Percentiles rank a stretch among this genome's conserved stretches.
Conservation (phyloP, 2,797 vertebrate species). For the Crossoptilon crossoptilon region DNA sequence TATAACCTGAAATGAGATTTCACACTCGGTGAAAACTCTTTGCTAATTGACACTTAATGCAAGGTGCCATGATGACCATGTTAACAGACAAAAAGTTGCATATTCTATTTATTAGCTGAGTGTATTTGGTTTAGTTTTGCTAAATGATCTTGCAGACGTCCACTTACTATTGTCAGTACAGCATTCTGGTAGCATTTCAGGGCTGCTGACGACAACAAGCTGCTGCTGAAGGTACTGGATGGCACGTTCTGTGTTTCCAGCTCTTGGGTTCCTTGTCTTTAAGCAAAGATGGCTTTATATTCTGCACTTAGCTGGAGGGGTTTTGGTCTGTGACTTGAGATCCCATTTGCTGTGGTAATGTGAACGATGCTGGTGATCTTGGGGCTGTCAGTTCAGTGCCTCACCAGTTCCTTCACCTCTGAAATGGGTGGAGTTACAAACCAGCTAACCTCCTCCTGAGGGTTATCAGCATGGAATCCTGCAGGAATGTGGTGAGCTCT, state of each 20-base stretch:
- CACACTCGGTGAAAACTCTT: not conserved
- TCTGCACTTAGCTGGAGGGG: not conserved
- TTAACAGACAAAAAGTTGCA: not conserved
- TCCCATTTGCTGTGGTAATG: fast-evolving
- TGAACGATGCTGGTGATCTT: not conserved
- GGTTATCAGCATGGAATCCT: not conserved
- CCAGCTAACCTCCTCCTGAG: not conserved
- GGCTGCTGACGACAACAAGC: not conserved
- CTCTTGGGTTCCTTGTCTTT: not conserved
- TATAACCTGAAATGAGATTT: not conserved
- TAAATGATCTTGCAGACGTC: not conserved
- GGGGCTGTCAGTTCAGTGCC: not conserved
- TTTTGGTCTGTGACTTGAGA: not conserved
- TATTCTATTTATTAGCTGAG: not conserved
- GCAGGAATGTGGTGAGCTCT: not conserved
- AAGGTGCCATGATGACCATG: not conserved
- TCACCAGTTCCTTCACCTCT: not conserved
- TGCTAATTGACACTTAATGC: not conserved
- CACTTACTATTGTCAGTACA: not conserved
- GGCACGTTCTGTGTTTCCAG: not conserved
- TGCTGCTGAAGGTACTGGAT: not conserved
- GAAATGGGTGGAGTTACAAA: not conserved
- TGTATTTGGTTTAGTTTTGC: not conserved
- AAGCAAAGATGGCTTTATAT: not conserved
- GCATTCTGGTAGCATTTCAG: not conserved